Percentiles rank a stretch among this genome's conserved stretches.
phyloP scores from a whole-genome alignment of 2,113 vertebrate genomes.

The Leucopsar rothschildi region DNA sequence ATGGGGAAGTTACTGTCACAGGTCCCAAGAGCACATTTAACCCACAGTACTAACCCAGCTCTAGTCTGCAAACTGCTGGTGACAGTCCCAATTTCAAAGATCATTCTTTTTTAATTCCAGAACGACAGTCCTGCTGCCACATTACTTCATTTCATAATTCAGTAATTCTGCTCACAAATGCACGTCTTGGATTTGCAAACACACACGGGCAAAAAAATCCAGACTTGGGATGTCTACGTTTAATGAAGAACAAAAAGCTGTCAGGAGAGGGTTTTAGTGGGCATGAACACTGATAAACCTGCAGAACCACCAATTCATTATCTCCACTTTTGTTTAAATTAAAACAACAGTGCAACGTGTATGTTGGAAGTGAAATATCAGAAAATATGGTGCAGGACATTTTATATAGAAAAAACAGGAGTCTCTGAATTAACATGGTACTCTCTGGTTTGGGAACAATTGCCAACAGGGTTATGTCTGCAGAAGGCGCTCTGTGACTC shows the following conservation, averaged over 20 bases:
- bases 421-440: conserved; percentile 17
- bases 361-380: neutral
- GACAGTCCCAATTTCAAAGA: neutral
- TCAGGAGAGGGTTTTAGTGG: neutral
- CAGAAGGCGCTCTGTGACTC: neutral
- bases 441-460: neutral
- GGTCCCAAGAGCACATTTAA: conserved; percentile 2
- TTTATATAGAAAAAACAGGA: neutral
- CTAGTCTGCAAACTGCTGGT: neutral
- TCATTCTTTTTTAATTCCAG: neutral
- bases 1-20: neutral
- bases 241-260: neutral
- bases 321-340: conserved; percentile 46
- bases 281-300: neutral
- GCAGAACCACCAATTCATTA: conserved; percentile 15
- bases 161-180: neutral
- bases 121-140: neutral
- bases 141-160: neutral
- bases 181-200: neutral
- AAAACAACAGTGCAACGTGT: neutral
- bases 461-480: neutral
- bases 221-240: neutral
- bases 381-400: neutral
- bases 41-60: neutral
- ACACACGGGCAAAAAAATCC: neutral